phyloP scores from a whole-genome alignment of 1,140 invertebrate species.

The Melitaea cinxia region DNA sequence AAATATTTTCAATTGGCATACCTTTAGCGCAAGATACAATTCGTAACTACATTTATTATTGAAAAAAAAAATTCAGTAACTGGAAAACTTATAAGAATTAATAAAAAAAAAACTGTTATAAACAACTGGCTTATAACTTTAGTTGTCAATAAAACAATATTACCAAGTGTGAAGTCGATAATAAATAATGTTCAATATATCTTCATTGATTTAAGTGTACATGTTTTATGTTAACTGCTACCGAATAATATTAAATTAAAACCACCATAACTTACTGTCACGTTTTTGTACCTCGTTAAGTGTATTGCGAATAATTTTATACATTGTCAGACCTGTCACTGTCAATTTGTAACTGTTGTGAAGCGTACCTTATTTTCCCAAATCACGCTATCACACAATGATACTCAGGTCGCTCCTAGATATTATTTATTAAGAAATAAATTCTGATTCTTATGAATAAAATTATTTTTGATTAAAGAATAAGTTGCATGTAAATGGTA shows the following conservation, averaged over 20 bases:
- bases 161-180: not conserved
- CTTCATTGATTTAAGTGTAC: not conserved
- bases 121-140: no score
- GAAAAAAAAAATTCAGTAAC: no score
- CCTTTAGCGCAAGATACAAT: no score
- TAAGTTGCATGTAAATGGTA: not conserved
- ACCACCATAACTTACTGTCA: not conserved
- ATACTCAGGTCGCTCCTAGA: conserved; percentile 1
- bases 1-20: no score
- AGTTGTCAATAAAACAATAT: no score
- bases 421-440: conserved; percentile 14
- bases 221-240: not conserved
- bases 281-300: conserved; percentile 13
- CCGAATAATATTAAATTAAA: not conserved
- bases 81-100: no score
- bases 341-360: conserved; percentile 25
- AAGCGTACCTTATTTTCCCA: conserved; percentile 13
- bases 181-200: not conserved
- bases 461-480: conserved; percentile 6
- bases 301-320: conserved; percentile 20
- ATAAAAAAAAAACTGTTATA: no score
- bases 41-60: no score
- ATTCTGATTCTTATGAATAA: conserved; percentile 9
- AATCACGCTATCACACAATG: conserved; percentile 16
- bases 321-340: conserved; percentile 16